A percentile compares a stretch with the other conserved stretches of the same genome.
These are phyloP conservation scores for Schmidtea mediterranea DNA, from an alignment of 1,140 invertebrate genomes.

Conservation along the genomic window DNA sequence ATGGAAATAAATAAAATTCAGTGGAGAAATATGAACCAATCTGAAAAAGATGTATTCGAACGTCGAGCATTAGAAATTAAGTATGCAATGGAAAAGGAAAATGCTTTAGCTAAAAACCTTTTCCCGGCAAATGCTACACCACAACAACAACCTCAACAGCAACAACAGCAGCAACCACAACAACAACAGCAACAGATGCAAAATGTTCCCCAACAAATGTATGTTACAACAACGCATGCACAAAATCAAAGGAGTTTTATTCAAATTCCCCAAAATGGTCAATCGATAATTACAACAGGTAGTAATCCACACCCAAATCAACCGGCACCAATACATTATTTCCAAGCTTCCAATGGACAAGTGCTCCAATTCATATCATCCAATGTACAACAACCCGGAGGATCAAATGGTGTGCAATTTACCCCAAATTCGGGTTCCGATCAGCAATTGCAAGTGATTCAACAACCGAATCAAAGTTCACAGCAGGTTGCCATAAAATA, in stretches of 20 bases:
- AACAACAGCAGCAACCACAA: neutral
- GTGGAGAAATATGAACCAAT: constrained; percentile 62
- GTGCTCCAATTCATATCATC: neutral
- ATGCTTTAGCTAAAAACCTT: neutral
- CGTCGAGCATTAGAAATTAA: neutral
- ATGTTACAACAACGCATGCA: neutral
- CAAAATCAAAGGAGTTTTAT: neutral
- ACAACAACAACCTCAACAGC: neutral
- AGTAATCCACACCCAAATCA: constrained; percentile 40
- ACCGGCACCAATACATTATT: constrained; percentile 10
- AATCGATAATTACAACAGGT: constrained; percentile 36
- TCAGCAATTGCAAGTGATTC: neutral
- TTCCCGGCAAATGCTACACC: too few relatives aligned
- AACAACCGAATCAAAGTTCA: constrained; percentile 7
- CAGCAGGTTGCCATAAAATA: too few relatives aligned
- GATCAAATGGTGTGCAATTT: neutral
- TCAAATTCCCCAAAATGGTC: neutral
- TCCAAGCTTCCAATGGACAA: neutral
- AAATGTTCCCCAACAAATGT: constrained; percentile 1
- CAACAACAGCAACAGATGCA: neutral
- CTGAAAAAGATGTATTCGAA: constrained; percentile 72
- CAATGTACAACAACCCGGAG: constrained; percentile 4
- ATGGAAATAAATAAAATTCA: constrained; percentile 16
- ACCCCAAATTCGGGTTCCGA: neutral
- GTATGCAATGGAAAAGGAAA: constrained; percentile 1